Evolutionary conservation across 2,888 invertebrate genomes (phyloP), one percentile per base, ranked within the genome.

Genomic region (Nephrotoma flavescens): DNA sequence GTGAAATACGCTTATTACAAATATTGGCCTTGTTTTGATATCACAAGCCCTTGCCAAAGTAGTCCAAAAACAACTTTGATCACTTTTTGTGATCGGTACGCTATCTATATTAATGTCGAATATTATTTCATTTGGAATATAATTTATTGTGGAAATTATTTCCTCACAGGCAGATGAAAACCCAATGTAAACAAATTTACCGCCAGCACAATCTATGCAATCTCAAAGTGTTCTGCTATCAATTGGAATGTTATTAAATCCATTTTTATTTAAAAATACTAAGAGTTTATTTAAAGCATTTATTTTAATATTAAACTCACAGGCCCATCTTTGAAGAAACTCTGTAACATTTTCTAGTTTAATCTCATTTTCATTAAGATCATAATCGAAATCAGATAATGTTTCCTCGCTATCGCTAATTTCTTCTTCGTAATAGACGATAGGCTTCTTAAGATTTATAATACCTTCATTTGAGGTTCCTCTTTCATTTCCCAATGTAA

Each of bases 81-180:
- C 42, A 47, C 86, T 87, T 86, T 87, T 87, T 11, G 86, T 44
- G 52, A 87, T 86, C 12, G 87, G 87, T 84, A 87, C 5, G 41
- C 87, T 87, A 84, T 87, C 87, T 83, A 87, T 83, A 86, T 87
- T 87, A 45, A 87, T 41, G 45, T 41, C 42, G 15, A 87, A 45
- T 52, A 86, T 44, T 42, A 85, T 84, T 12, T 86, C 83, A 57
- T 84, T 84, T 11, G 84, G 84, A 41, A 84, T 11, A 41, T 84
- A 6, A 57, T 15, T 11, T 57, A 15, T 57, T 6, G 11, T 57
- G 57, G 57, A 57, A 15, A 12, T 11, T 57, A 57, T 57, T 57
- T 42, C 57, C 4, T 15, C n/a, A n/a, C n/a, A n/a, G n/a, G n/a
- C n/a, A n/a, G n/a, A n/a, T n/a, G n/a, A n/a, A n/a, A n/a, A n/a